Conservation (phyloP, 2,888 invertebrate genomes). For the Trichacis sp. region DNA sequence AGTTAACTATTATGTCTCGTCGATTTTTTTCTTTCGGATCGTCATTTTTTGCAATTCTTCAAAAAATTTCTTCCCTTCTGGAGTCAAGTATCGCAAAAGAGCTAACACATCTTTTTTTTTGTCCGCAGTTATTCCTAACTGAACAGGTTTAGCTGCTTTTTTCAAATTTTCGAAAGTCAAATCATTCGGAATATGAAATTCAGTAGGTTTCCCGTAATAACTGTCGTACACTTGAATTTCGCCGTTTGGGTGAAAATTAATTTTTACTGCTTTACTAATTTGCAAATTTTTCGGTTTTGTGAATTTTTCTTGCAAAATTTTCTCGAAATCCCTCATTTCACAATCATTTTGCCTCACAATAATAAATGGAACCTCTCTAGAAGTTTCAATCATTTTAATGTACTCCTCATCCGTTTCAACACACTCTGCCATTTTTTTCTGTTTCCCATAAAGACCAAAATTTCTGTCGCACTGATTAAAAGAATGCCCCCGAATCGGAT, state of each 20-base stretch:
- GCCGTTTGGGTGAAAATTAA: constrained; percentile 14
- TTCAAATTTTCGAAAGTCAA: constrained; percentile 8
- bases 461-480: constrained; percentile 32
- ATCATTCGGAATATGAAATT: neutral
- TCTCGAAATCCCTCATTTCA: constrained; percentile 20
- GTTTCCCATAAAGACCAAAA: constrained; percentile 32
- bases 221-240: constrained; percentile 11
- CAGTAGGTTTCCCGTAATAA: neutral
- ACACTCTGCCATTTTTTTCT: constrained; percentile 21
- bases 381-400: constrained; percentile 18
- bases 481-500: constrained; percentile 35
- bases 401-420: constrained; percentile 23
- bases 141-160: neutral
- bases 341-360: constrained; percentile 14
- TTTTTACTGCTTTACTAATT: constrained; percentile 22
- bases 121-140: neutral
- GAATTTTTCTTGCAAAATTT: neutral
- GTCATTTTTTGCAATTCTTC: too few species aligned
- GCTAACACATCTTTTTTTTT: neutral
- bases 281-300: constrained; percentile 10
- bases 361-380: constrained; percentile 20
- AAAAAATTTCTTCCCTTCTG: too few species aligned
- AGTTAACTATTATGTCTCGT: too few species aligned
- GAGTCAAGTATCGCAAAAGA: too few species aligned
- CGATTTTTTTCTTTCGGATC: too few species aligned